A percentile compares a stretch with the other conserved stretches of the same genome.
Conservation (phyloP, 2,797 vertebrate genomes). For the Botia almorhae region DNA sequence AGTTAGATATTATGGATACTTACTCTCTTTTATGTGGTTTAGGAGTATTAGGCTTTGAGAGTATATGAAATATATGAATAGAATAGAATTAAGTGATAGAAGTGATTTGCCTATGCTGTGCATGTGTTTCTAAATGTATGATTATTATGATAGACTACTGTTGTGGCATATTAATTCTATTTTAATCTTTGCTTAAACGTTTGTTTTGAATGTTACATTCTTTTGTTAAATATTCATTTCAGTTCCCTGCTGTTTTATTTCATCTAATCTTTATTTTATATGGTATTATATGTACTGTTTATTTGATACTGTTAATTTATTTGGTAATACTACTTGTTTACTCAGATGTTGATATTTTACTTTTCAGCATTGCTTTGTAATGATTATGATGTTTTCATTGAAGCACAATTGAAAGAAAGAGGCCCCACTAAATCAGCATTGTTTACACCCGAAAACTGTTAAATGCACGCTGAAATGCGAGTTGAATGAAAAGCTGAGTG, state of each 20-base stretch:
- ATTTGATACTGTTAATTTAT: too few relatives aligned
- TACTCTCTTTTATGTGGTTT: constrained; percentile 33
- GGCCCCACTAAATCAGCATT: too few relatives aligned
- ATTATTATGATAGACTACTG: too few relatives aligned
- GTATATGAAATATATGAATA: too few relatives aligned
- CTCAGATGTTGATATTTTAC: too few relatives aligned
- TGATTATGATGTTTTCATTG: too few relatives aligned
- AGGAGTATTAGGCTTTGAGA: not conserved
- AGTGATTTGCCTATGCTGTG: not conserved
- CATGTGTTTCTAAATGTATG: not conserved
- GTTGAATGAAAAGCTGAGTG: constrained; percentile 52
- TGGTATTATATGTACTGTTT: not conserved
- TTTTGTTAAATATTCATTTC: not conserved
- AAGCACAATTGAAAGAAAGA: too few relatives aligned
- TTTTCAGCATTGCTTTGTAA: too few relatives aligned
- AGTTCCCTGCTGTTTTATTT: not conserved
- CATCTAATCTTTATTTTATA: not conserved
- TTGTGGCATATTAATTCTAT: too few relatives aligned
- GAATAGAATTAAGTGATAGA: too few relatives aligned
- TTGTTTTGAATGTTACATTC: not conserved
- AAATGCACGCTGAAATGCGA: constrained; percentile 57
- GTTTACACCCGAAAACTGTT: constrained; percentile 24
- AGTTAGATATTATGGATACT: not conserved
- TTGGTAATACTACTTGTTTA: too few relatives aligned
- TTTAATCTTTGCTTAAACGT: not conserved